Evolutionary conservation across 2,888 invertebrate genomes (phyloP).

Genomic region (Atrina japonica): DNA sequence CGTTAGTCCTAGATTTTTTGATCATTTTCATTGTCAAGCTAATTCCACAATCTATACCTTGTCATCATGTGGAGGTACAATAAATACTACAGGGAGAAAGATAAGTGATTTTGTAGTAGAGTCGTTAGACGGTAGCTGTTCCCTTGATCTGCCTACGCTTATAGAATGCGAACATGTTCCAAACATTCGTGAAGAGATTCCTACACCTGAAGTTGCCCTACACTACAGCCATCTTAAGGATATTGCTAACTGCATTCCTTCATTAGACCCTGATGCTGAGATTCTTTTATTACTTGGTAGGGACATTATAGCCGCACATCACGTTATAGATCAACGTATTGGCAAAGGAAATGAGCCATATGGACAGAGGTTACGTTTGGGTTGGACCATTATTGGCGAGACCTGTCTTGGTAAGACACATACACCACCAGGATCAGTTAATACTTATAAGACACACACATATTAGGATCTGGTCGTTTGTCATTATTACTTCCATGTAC

Average conservation of each 20-base stretch:
- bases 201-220: slow-evolving; percentile 34
- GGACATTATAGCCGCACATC: not conserved
- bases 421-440: not conserved
- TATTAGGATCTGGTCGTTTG: slow-evolving; percentile 1
- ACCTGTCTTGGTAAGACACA: not conserved
- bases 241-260: not conserved
- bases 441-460: not conserved
- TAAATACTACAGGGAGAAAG: not conserved
- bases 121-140: slow-evolving; percentile 10
- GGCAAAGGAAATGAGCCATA: not conserved
- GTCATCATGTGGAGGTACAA: not conserved
- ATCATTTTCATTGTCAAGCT: not conserved
- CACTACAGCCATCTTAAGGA: not conserved
- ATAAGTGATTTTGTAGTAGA: not conserved
- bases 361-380: slow-evolving; percentile 7
- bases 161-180: slow-evolving; percentile 45
- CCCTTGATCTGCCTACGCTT: slow-evolving; percentile 10
- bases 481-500: too few species aligned
- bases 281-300: not conserved
- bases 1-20: not conserved
- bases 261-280: not conserved
- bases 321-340: too few species aligned
- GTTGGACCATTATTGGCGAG: slow-evolving; percentile 11
- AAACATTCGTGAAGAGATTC: slow-evolving; percentile 32
- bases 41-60: not conserved